Evolutionary conservation across 2,113 vertebrate species (phyloP).

Genomic region (Mirounga angustirostris): DNA sequence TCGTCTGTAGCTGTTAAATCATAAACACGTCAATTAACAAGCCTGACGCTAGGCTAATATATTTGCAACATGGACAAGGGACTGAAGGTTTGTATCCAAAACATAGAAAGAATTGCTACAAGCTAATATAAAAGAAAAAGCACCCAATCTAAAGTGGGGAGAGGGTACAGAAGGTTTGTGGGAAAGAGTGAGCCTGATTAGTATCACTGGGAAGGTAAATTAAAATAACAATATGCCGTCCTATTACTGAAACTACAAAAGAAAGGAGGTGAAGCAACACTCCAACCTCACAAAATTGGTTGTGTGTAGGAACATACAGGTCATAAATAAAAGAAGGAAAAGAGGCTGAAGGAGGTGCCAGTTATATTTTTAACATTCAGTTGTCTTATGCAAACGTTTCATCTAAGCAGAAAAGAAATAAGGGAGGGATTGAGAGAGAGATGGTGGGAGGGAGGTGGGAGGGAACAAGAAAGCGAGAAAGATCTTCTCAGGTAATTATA

Average conservation of each 20-base stretch:
- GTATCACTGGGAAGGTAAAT: background rate
- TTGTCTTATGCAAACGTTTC: background rate
- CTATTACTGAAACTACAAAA: background rate
- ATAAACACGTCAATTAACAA: background rate
- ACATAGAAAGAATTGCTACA: background rate
- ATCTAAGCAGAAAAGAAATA: background rate
- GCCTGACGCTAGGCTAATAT: background rate
- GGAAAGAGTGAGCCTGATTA: background rate
- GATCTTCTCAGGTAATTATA: too few relatives aligned
- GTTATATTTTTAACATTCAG: background rate
- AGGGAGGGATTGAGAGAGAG: too few relatives aligned
- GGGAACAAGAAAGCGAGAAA: too few relatives aligned
- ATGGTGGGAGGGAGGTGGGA: rapidly evolving
- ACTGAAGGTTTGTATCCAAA: background rate
- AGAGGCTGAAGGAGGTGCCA: rapidly evolving
- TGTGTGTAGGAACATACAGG: background rate
- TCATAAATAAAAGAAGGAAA: background rate
- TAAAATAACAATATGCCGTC: background rate
- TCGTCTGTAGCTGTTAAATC: too few relatives aligned
- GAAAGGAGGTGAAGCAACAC: background rate
- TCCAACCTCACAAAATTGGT: background rate
- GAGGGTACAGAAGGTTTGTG: background rate
- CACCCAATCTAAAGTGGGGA: background rate
- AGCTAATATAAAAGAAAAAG: background rate
- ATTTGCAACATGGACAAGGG: background rate